Evolutionary conservation across 2,888 invertebrate genomes (phyloP).

Genomic region (Macrosoma leucophasiata): DNA sequence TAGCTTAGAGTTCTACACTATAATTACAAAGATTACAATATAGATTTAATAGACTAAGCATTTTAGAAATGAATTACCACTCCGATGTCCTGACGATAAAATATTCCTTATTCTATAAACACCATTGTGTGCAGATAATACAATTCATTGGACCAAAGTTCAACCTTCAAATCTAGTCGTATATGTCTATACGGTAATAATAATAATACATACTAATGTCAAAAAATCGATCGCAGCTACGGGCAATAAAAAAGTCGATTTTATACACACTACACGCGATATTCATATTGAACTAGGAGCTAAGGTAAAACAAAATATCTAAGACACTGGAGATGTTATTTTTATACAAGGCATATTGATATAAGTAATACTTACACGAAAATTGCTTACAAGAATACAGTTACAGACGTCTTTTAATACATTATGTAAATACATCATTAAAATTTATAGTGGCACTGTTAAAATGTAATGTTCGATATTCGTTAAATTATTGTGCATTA

Average conservation of each 20-base stretch:
- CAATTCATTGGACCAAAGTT: constrained; percentile 73
- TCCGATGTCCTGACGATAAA: constrained; percentile 19
- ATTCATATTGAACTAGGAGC: constrained; percentile 37
- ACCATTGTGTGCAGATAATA: constrained; percentile 67
- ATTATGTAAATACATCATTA: constrained; percentile 36
- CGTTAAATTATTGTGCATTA: constrained; percentile 57
- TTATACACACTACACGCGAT: constrained; percentile 28
- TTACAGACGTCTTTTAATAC: constrained; percentile 36
- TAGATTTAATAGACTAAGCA: too few relatives aligned
- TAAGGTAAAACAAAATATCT: constrained; percentile 35
- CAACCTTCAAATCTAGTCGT: constrained; percentile 59
- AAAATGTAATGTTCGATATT: constrained; percentile 33
- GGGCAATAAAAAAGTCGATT: constrained; percentile 31
- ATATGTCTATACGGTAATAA: constrained; percentile 10
- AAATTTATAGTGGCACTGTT: constrained; percentile 63
- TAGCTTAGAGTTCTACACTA: too few relatives aligned
- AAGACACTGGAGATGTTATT: constrained; percentile 39
- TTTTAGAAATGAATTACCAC: too few relatives aligned
- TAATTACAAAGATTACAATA: too few relatives aligned
- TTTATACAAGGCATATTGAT: constrained; percentile 24
- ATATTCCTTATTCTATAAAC: constrained; percentile 49
- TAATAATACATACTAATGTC: too few relatives aligned
- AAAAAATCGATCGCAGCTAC: constrained; percentile 21
- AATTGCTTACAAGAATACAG: constrained; percentile 43
- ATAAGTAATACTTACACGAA: constrained; percentile 27